phyloP scores from a whole-genome alignment of 2,888 invertebrate species.

The Perizoma flavofasciatum region DNA sequence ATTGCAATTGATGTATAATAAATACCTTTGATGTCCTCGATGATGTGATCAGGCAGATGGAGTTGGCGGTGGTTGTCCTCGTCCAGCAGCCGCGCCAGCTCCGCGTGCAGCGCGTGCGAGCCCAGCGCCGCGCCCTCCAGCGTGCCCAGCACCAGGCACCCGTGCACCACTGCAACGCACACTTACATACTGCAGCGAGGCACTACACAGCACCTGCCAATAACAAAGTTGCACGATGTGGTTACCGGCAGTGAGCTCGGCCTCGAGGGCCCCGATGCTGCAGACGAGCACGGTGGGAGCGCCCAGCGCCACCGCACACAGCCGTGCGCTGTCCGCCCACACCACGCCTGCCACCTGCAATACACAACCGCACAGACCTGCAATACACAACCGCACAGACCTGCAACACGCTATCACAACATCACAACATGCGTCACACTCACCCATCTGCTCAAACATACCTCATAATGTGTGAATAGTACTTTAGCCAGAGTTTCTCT shows the following conservation, averaged over 20 bases:
- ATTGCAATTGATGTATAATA: not conserved
- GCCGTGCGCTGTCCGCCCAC: slow-evolving; percentile 93
- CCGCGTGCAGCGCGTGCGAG: slow-evolving; percentile 88
- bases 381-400: not conserved
- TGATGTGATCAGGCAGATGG: slow-evolving; percentile 77
- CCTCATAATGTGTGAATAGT: slow-evolving; percentile 96
- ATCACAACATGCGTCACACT: not conserved
- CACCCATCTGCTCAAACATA: slow-evolving; percentile 49
- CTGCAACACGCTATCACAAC: not conserved
- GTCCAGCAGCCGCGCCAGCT: slow-evolving; percentile 77
- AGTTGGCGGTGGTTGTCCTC: slow-evolving; percentile 71
- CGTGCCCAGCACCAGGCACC: slow-evolving; percentile 92
- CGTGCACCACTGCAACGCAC: slow-evolving; percentile 88
- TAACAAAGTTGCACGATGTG: not conserved
- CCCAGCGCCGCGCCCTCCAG: slow-evolving; percentile 93
- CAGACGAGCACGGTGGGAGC: slow-evolving; percentile 90
- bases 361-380: too few species aligned
- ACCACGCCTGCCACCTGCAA: slow-evolving; percentile 87
- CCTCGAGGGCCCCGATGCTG: slow-evolving; percentile 94
- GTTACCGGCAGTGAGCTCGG: slow-evolving; percentile 79
- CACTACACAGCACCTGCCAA: too few species aligned
- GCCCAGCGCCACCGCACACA: slow-evolving; percentile 92
- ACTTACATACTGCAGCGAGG: not conserved
- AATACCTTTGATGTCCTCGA: slow-evolving; percentile 90
- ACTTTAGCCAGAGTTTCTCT: slow-evolving; percentile 95